A percentile compares a stretch with the other conserved stretches of the same genome.
These are phyloP conservation scores for Upupa epops DNA, from an alignment of 2,113 vertebrate species.

Conservation along the genomic window DNA sequence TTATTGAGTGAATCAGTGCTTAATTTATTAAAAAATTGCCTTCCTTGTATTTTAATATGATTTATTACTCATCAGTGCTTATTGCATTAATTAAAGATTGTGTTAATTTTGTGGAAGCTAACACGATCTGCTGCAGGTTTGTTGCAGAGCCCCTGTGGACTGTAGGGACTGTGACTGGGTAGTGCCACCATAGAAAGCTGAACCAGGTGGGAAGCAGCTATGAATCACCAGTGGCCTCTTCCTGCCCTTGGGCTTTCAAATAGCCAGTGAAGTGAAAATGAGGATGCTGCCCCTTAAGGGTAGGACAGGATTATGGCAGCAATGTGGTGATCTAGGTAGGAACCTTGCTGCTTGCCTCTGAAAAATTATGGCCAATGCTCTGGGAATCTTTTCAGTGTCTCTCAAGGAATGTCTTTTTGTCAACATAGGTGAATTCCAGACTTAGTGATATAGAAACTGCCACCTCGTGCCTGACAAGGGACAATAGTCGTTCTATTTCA, in stretches of 20 bases:
- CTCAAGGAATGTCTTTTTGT: not conserved
- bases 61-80: slow-evolving; percentile 62
- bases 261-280: not conserved
- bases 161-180: not conserved
- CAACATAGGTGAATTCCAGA: not conserved
- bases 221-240: not conserved
- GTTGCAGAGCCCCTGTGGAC: not conserved
- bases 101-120: slow-evolving; percentile 51
- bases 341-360: not conserved
- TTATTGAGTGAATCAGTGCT: slow-evolving; percentile 63
- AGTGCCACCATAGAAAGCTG: not conserved
- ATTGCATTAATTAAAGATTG: slow-evolving; percentile 61
- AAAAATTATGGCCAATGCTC: not conserved
- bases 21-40: slow-evolving; percentile 66
- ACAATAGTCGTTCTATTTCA: fast-evolving
- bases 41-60: slow-evolving; percentile 66
- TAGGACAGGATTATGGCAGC: not conserved
- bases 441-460: not conserved
- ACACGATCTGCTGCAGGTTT: not conserved
- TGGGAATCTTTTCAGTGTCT: not conserved
- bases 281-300: slow-evolving; percentile 31
- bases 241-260: not conserved
- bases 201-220: not conserved
- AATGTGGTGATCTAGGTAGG: not conserved
- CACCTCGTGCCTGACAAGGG: not conserved